Conservation (phyloP, 1,140 invertebrate species). For the Drosophila grimshawi region DNA sequence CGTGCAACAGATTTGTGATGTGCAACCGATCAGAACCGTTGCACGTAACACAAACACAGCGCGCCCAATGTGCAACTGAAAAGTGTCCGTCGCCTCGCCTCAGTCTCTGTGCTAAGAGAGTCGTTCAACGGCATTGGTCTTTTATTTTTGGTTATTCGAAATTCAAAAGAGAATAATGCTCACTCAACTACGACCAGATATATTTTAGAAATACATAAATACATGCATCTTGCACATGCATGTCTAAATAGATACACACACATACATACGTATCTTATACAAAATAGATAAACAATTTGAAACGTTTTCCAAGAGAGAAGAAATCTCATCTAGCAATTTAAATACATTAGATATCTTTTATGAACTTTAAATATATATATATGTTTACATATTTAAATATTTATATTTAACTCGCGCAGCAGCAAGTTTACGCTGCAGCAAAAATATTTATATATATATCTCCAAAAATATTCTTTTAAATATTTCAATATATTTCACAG, state of each 20-base stretch:
- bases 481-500: too few relatives aligned
- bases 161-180: constrained; percentile 54
- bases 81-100: neutral
- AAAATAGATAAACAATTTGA: neutral
- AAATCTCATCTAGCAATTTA: neutral
- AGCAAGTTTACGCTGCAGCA: too few relatives aligned
- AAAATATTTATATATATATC: too few relatives aligned
- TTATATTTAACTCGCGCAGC: too few relatives aligned
- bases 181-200: constrained; percentile 60
- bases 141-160: constrained; percentile 69
- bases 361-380: too few relatives aligned
- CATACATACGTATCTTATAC: neutral
- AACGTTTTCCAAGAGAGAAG: neutral
- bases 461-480: too few relatives aligned
- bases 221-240: neutral
- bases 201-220: constrained; percentile 44
- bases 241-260: neutral
- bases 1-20: constrained; percentile 19
- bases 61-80: constrained; percentile 70
- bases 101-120: constrained; percentile 15
- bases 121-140: constrained; percentile 26
- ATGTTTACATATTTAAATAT: too few relatives aligned
- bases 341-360: too few relatives aligned
- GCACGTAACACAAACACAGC: constrained; percentile 65
- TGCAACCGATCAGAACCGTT: constrained; percentile 64